A percentile compares a stretch with the other conserved stretches of the same genome.
These are phyloP conservation scores for Endotricha flammealis DNA, from an alignment of 2,888 invertebrate species.

Conservation along the genomic window DNA sequence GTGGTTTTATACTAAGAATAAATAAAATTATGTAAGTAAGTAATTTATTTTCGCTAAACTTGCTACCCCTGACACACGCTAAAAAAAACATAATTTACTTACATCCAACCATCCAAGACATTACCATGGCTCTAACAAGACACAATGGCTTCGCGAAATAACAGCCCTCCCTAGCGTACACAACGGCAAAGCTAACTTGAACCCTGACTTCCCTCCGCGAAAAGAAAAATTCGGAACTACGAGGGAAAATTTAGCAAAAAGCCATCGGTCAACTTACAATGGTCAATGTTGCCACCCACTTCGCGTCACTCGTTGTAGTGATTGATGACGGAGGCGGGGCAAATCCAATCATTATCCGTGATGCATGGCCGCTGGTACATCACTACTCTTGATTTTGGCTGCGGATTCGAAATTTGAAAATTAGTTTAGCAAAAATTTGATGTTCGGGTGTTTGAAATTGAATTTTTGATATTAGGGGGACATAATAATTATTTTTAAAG, in stretches of 20 bases:
- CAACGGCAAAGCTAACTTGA: constrained; percentile 34
- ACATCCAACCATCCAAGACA: constrained; percentile 70
- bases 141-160: constrained; percentile 68
- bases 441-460: constrained; percentile 19
- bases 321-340: constrained; percentile 77
- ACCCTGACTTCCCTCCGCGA: constrained; percentile 24
- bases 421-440: constrained; percentile 29
- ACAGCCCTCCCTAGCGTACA: constrained; percentile 47
- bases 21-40: constrained; percentile 7
- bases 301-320: constrained; percentile 61
- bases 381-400: constrained; percentile 50
- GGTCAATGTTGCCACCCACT: constrained; percentile 46
- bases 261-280: constrained; percentile 39
- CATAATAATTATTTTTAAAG: neutral
- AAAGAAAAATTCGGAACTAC: constrained; percentile 5
- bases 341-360: constrained; percentile 76
- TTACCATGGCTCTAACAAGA: constrained; percentile 70
- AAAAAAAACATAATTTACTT: constrained; percentile 72
- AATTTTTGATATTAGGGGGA: neutral
- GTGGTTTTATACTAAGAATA: neutral
- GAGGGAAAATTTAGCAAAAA: constrained; percentile 28
- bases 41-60: constrained; percentile 13
- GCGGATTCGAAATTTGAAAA: constrained; percentile 45
- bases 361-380: constrained; percentile 72
- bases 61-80: constrained; percentile 32